These are phyloP conservation scores for Lucifuga dentata DNA, from an alignment of 2,113 vertebrate species.

Conservation along the genomic window DNA sequence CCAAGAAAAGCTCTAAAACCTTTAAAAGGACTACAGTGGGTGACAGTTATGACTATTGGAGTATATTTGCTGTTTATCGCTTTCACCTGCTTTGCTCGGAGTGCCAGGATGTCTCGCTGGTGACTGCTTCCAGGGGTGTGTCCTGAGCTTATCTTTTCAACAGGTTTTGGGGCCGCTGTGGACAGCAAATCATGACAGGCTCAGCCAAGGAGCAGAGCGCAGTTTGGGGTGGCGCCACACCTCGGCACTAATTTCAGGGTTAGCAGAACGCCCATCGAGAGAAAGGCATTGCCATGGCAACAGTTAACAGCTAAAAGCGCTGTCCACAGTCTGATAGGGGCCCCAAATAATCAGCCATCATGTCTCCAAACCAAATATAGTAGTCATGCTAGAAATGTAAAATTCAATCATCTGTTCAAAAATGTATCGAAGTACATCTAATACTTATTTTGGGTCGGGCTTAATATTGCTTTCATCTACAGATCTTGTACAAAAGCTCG, in stretches of 20 bases:
- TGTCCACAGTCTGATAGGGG: slow-evolving; percentile 76
- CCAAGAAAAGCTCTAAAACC: slow-evolving; percentile 66
- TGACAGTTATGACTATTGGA: slow-evolving; percentile 61
- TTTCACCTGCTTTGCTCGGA: slow-evolving; percentile 53
- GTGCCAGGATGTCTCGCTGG: slow-evolving; percentile 33
- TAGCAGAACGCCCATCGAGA: slow-evolving; percentile 81
- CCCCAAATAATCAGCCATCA: slow-evolving; percentile 68
- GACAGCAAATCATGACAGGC: slow-evolving; percentile 67
- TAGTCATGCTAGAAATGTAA: slow-evolving; percentile 42
- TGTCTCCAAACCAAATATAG: slow-evolving; percentile 60
- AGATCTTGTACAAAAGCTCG: slow-evolving; percentile 38
- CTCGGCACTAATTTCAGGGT: slow-evolving; percentile 86
- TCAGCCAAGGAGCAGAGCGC: slow-evolving; percentile 60
- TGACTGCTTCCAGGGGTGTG: slow-evolving; percentile 43
- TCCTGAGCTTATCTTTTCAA: slow-evolving; percentile 73
- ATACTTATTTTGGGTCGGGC: slow-evolving; percentile 22
- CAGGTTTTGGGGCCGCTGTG: slow-evolving; percentile 59
- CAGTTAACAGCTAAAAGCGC: slow-evolving; percentile 77
- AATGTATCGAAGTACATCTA: slow-evolving; percentile 11
- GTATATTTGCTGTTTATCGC: slow-evolving; percentile 68
- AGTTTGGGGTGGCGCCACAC: slow-evolving; percentile 82
- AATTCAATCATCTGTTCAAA: background rate
- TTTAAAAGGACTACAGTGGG: slow-evolving; percentile 57
- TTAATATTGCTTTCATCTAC: slow-evolving; percentile 43
- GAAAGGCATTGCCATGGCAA: slow-evolving; percentile 80